These are phyloP conservation scores for Hipposideros armiger DNA, from an alignment of 2,113 vertebrate species.

Conservation along the genomic window DNA sequence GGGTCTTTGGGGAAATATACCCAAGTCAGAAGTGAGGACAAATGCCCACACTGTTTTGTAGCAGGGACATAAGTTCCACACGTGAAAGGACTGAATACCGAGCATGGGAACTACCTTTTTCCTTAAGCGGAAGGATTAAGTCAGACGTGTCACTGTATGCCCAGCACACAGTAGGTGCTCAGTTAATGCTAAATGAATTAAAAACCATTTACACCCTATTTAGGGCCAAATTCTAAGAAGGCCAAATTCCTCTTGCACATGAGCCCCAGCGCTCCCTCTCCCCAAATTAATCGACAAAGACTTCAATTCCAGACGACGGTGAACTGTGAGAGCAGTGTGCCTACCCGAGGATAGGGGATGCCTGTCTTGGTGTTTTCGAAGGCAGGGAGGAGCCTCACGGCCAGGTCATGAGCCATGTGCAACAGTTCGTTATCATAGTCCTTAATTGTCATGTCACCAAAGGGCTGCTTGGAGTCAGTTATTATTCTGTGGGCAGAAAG, in stretches of 20 bases:
- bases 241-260: not conserved
- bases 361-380: slow-evolving; percentile 99
- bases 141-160: not conserved
- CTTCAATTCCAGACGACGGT: not conserved
- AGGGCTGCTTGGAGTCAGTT: slow-evolving; percentile 96
- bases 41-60: not conserved
- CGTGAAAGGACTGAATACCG: not conserved
- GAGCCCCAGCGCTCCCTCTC: not conserved
- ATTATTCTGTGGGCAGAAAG: slow-evolving; percentile 98
- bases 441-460: slow-evolving; percentile 94
- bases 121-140: not conserved
- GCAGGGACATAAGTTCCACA: not conserved
- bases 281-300: not conserved
- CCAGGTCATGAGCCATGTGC: slow-evolving; percentile 96
- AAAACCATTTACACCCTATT: not conserved
- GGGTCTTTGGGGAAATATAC: not conserved
- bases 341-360: slow-evolving; percentile 97
- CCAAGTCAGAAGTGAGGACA: not conserved
- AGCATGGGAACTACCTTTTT: not conserved
- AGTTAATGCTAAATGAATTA: not conserved
- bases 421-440: slow-evolving; percentile 96
- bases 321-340: slow-evolving; percentile 5
- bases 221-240: not conserved
- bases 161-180: not conserved
- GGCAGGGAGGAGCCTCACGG: slow-evolving; percentile 96